These are phyloP conservation scores for Toxostoma redivivum DNA, from an alignment of 2,113 vertebrate genomes.

Conservation along the genomic window DNA sequence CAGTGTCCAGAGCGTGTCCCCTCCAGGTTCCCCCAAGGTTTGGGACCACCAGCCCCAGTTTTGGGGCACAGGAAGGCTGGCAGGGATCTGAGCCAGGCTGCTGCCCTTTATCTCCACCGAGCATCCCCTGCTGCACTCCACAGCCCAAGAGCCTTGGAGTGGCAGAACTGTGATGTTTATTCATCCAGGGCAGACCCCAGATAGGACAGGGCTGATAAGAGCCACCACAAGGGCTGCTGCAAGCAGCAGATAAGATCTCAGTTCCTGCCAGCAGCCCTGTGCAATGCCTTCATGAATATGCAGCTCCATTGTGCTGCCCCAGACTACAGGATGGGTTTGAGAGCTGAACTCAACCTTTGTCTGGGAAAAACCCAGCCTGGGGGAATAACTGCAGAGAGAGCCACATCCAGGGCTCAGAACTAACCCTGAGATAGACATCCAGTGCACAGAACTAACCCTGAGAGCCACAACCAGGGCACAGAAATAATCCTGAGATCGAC, in stretches of 20 bases:
- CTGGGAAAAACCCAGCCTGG: neutral
- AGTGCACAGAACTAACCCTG: neutral
- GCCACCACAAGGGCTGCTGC: neutral
- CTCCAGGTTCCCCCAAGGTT: neutral
- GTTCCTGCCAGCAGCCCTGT: neutral
- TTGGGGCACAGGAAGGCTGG: neutral
- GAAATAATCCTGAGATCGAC: neutral
- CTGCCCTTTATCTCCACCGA: neutral
- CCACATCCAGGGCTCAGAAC: neutral
- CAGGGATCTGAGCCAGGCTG: neutral
- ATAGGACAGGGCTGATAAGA: neutral
- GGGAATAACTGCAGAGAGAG: neutral
- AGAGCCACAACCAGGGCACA: neutral
- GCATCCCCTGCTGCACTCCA: neutral
- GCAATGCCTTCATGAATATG: neutral
- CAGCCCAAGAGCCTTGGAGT: neutral
- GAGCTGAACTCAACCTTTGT: neutral
- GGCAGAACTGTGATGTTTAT: neutral
- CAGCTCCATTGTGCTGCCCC: neutral
- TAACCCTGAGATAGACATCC: neutral
- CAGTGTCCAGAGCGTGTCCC: fast-evolving
- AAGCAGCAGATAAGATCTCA: conserved; percentile 23
- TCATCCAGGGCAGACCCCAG: conserved; percentile 20
- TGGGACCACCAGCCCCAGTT: neutral
- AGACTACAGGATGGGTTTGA: neutral